Percentiles rank a stretch among this genome's conserved stretches.
Conservation (phyloP, 2,797 vertebrate genomes). For the Semotilus atromaculatus region DNA sequence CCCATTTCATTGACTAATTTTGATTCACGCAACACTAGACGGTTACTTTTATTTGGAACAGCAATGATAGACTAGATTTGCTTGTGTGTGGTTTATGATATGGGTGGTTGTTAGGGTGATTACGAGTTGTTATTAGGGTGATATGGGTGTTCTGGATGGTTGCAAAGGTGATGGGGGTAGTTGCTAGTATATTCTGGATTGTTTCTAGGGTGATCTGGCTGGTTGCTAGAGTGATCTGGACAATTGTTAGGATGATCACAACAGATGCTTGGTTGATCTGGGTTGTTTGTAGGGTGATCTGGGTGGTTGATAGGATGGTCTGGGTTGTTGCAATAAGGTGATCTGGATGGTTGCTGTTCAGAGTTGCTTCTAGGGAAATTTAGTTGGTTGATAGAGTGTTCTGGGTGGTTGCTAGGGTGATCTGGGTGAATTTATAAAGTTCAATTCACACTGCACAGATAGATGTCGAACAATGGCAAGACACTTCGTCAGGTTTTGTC, state of each 20-base stretch:
- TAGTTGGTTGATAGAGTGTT: background rate
- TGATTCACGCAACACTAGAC: background rate
- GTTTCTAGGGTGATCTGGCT: background rate
- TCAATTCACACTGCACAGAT: background rate
- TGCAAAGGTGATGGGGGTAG: background rate
- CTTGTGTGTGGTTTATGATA: background rate
- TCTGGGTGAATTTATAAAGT: background rate
- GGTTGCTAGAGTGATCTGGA: background rate
- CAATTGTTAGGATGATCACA: background rate
- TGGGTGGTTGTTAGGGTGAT: background rate
- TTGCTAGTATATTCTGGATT: background rate
- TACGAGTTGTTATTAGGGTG: background rate
- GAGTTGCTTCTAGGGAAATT: too few species aligned
- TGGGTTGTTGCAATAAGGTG: background rate
- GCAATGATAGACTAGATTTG: background rate
- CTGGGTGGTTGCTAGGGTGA: background rate
- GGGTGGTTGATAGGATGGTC: background rate
- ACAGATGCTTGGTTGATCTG: background rate
- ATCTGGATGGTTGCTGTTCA: background rate
- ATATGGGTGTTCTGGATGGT: background rate
- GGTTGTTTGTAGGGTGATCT: background rate
- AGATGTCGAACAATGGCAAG: background rate
- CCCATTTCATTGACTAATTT: background rate
- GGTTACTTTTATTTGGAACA: background rate
- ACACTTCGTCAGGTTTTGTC: background rate